Evolutionary conservation across 2,888 invertebrate species (phyloP).

Genomic region (Drosophila greeni): DNA sequence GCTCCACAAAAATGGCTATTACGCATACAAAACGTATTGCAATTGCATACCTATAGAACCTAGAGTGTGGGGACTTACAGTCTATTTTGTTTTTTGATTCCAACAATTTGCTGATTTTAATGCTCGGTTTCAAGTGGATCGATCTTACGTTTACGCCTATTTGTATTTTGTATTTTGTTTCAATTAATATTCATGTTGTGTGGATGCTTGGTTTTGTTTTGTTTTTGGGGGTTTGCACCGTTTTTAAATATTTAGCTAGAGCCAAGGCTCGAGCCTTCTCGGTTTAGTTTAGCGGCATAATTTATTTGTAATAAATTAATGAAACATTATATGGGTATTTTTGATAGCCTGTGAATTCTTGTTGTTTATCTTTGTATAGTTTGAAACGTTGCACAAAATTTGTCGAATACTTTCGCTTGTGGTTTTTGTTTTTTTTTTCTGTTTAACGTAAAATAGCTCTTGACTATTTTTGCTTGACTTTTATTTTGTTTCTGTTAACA

Average conservation of each 20-base stretch:
- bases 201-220: conserved; percentile 23
- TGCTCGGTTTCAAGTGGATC: conserved; percentile 52
- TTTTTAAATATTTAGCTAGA: conserved; percentile 31
- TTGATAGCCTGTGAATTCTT: conserved; percentile 28
- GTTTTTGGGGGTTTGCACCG: conserved; percentile 23
- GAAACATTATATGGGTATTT: conserved; percentile 55
- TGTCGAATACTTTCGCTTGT: conserved; percentile 37
- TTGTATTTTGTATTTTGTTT: conserved; percentile 19
- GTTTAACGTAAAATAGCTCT: conserved; percentile 51
- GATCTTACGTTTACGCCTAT: conserved; percentile 41
- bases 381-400: conserved; percentile 51
- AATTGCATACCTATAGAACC: conserved; percentile 72
- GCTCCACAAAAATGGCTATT: conserved; percentile 69
- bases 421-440: conserved; percentile 13
- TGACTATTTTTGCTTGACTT: conserved; percentile 49
- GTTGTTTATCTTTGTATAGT: conserved; percentile 13
- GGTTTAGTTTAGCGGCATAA: conserved; percentile 54
- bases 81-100: conserved; percentile 62
- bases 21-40: conserved; percentile 69
- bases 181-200: conserved; percentile 37
- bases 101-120: conserved; percentile 48
- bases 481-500: conserved; percentile 49
- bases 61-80: conserved; percentile 66
- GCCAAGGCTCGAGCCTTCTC: conserved; percentile 5
- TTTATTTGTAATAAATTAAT: conserved; percentile 71